Evolutionary conservation across 2,113 vertebrate species (phyloP), one percentile per base, ranked within the genome.

Genomic region (Neomonachus schauinslandi): DNA sequence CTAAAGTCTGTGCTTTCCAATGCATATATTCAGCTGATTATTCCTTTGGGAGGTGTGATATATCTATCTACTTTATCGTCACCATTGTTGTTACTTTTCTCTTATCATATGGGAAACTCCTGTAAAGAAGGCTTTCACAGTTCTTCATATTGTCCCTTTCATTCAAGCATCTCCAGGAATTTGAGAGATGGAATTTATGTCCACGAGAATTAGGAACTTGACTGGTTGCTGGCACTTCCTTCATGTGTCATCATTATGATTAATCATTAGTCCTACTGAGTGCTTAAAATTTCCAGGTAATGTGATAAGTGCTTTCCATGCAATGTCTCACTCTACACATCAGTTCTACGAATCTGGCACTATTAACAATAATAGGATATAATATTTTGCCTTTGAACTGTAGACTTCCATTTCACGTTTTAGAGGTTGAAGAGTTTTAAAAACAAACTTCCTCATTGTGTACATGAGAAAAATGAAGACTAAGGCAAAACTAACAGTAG

Each of bases 401-500:
- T 71, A 36, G 13, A 33, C 8, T 11, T 65, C 39, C 33, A 7
- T 84, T 57, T 88, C 33, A 36, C 89, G 57, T 80, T 84, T 85
- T 21, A 69, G 55, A 61, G 53, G 80, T 91, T 59, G 55, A 96
- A 93, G n/a, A 5, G 28, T 88, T 95, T 93, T 84, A 51, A 82
- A 92, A 86, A 14, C 61, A 53, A 89, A 59, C 28, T 76, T 90
- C 26, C 39, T 83, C 18, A 5, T 19, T n/a, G 26, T 51, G 24
- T 63, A n/a, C 13, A 18, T 33, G 51, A 67, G 42, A 69, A 51
- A 63, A 95, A 92, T 57, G 33, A 96, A 89, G 39, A 21, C 26
- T 14, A 65, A 65, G 51, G 53, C 12, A 18, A n/a, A 59, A 74
- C 21, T 10, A 18, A 83, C 18, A 36, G 7, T 28, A 61, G 77